Percentiles rank a stretch among this genome's conserved stretches.
Conservation (phyloP, 2,797 vertebrate species). For the Hephaestus fuliginosus region DNA sequence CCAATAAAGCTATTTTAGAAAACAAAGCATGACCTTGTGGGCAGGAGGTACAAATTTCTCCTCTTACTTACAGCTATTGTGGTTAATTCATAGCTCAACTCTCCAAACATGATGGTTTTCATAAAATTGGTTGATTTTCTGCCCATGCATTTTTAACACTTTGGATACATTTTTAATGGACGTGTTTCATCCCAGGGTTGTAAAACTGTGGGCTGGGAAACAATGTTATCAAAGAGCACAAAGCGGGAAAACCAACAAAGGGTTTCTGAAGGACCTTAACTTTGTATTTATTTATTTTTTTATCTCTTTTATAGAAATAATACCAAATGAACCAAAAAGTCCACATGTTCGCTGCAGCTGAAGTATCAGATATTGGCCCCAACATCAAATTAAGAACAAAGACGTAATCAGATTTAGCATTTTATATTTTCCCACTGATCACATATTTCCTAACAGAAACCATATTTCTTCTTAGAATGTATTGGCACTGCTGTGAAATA, state of each 20-base stretch:
- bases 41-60: neutral
- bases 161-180: slow-evolving; percentile 36
- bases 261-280: slow-evolving; percentile 7
- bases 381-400: slow-evolving; percentile 48
- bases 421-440: slow-evolving; percentile 47
- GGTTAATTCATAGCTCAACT: slow-evolving; percentile 9
- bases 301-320: slow-evolving; percentile 29
- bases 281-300: slow-evolving; percentile 5
- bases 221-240: slow-evolving; percentile 7
- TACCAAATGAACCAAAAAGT: neutral
- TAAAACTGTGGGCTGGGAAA: slow-evolving; percentile 9
- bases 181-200: slow-evolving; percentile 1
- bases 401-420: slow-evolving; percentile 29
- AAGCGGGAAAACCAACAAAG: neutral
- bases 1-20: slow-evolving; percentile 26
- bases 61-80: neutral
- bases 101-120: neutral
- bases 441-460: slow-evolving; percentile 53
- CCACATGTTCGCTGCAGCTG: slow-evolving; percentile 18
- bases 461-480: slow-evolving; percentile 48
- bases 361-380: slow-evolving; percentile 16
- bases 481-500: slow-evolving; percentile 44
- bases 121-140: slow-evolving; percentile 3
- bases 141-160: slow-evolving; percentile 16
- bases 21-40: slow-evolving; percentile 32